A percentile compares a stretch with the other conserved stretches of the same genome.
Conservation (phyloP, 2,113 vertebrate species). For the Strix uralensis region DNA sequence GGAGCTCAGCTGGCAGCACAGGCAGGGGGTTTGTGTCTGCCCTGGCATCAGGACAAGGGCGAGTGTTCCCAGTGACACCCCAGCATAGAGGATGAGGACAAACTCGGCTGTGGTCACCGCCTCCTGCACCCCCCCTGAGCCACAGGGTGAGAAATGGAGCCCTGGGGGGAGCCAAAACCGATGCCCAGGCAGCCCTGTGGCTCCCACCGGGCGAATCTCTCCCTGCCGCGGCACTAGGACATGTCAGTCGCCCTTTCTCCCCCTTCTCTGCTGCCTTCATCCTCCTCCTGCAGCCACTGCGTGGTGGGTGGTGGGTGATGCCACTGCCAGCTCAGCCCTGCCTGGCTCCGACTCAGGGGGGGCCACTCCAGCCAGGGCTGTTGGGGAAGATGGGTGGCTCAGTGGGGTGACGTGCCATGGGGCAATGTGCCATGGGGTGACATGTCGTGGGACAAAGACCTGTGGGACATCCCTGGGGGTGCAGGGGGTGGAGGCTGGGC, state of each 20-base stretch:
- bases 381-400: not conserved
- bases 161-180: not conserved
- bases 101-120: not conserved
- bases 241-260: not conserved
- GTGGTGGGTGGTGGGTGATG: not conserved
- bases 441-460: rapidly evolving
- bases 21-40: conserved; percentile 51
- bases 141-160: not conserved
- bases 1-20: conserved; percentile 55
- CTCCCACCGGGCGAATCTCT: not conserved
- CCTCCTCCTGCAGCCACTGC: not conserved
- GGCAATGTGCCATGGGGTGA: too few species aligned
- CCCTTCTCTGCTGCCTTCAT: not conserved
- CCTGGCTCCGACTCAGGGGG: not conserved
- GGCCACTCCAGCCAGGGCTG: not conserved
- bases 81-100: not conserved
- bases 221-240: rapidly evolving
- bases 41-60: rapidly evolving
- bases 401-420: not conserved
- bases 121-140: not conserved
- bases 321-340: not conserved
- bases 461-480: rapidly evolving
- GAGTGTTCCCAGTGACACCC: not conserved
- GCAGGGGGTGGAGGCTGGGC: not conserved
- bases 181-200: not conserved